Conservation (phyloP, 92 coral and sea anemone genomes). For the Epizoanthus scotinus region DNA sequence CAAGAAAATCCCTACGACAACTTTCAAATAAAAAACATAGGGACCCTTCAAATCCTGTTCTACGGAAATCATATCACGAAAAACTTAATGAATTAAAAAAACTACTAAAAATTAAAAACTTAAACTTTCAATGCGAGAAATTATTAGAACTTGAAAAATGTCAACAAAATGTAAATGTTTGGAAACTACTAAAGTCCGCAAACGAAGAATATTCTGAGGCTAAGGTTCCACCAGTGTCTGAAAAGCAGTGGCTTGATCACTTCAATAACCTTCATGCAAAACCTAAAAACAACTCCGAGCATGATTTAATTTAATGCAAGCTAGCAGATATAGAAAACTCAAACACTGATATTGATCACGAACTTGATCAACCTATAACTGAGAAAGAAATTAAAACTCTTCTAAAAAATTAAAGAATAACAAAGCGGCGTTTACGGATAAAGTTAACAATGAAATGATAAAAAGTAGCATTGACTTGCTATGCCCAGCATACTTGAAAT, state of each 20-base stretch:
- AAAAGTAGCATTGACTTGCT: conserved; percentile 31
- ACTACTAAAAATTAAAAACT: conserved; percentile 37
- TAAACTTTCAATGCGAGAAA: conserved; percentile 29
- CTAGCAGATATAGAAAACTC: conserved; percentile 19
- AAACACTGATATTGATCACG: neutral
- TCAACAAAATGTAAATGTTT: conserved; percentile 26
- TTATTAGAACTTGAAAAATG: conserved; percentile 28
- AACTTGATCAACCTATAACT: conserved; percentile 33
- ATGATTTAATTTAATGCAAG: neutral
- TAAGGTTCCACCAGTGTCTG: conserved; percentile 37
- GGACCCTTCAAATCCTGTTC: conserved; percentile 35
- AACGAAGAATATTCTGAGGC: conserved; percentile 30
- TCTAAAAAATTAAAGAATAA: conserved; percentile 46
- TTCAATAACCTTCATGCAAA: conserved; percentile 38
- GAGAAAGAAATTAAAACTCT: conserved; percentile 37
- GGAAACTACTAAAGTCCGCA: conserved; percentile 50
- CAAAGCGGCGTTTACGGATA: conserved; percentile 50
- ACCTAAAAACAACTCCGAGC: conserved; percentile 9
- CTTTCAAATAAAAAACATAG: conserved; percentile 49
- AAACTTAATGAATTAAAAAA: conserved; percentile 43
- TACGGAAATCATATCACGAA: conserved; percentile 41
- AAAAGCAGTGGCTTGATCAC: conserved; percentile 44
- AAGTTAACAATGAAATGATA: conserved; percentile 54
- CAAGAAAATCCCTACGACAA: conserved; percentile 40
- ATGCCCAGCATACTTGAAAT: conserved; percentile 33